These are phyloP conservation scores for Cherax quadricarinatus DNA, from an alignment of 1,140 invertebrate species.

Conservation along the genomic window DNA sequence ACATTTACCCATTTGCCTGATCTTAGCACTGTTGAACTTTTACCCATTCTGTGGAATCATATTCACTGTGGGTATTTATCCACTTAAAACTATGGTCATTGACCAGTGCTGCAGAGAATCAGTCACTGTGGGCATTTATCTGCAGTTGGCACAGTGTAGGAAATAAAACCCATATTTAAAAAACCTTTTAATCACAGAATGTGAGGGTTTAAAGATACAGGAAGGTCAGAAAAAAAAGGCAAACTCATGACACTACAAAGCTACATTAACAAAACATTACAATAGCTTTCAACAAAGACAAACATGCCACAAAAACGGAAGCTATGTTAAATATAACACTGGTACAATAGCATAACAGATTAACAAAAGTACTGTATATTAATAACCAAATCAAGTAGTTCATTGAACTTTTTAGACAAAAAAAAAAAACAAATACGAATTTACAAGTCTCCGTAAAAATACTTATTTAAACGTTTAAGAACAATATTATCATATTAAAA, in stretches of 20 bases:
- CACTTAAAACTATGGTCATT: too few species aligned
- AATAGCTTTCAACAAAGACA: constrained; percentile 22
- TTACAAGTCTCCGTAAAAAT: too few species aligned
- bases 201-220: constrained; percentile 32
- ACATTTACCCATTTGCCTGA: too few species aligned
- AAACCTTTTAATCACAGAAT: constrained; percentile 35
- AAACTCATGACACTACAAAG: constrained; percentile 20
- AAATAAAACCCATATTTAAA: background rate
- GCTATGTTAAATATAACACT: background rate
- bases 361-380: too few species aligned
- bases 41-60: too few species aligned
- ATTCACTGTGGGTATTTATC: too few species aligned
- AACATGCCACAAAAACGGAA: background rate
- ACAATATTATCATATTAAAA: background rate
- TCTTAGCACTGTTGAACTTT: too few species aligned
- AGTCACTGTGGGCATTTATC: too few species aligned
- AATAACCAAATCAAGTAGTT: too few species aligned
- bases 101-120: too few species aligned
- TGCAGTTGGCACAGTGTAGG: background rate
- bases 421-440: too few species aligned
- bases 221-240: constrained; percentile 23
- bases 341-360: background rate
- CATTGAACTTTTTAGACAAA: too few species aligned
- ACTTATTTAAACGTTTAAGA: background rate
- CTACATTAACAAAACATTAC: background rate